A percentile compares a stretch with the other conserved stretches of the same genome.
Conservation (phyloP, 1,140 invertebrate genomes). For the Mercenaria mercenaria region DNA sequence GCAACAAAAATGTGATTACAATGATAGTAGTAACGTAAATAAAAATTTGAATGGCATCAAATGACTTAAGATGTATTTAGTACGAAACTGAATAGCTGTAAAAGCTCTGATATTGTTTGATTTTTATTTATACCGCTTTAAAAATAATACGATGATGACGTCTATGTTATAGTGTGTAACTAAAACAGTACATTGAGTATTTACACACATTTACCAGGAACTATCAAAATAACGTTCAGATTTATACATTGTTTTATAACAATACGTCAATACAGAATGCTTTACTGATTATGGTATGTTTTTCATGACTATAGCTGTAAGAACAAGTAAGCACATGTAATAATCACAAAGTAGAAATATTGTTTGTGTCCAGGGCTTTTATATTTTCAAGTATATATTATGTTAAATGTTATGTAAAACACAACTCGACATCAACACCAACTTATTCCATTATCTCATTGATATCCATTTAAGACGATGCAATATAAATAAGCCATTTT, state of each 20-base stretch:
- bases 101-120: too few relatives aligned
- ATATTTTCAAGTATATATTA: background rate
- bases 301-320: background rate
- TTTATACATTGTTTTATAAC: too few relatives aligned
- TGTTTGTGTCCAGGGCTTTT: constrained; percentile 10
- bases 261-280: too few relatives aligned
- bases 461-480: background rate
- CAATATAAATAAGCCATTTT: constrained; percentile 2
- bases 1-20: background rate
- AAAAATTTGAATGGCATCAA: background rate
- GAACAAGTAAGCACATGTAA: background rate
- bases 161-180: too few relatives aligned
- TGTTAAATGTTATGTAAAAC: background rate
- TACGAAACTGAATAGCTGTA: too few relatives aligned
- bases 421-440: background rate
- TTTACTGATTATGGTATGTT: background rate
- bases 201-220: background rate
- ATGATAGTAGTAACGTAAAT: background rate
- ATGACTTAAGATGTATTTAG: background rate
- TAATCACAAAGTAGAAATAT: background rate
- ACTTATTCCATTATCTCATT: constrained; percentile 13
- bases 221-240: background rate
- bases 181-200: too few relatives aligned
- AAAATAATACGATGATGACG: too few relatives aligned
- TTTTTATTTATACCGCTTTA: too few relatives aligned